Conservation (phyloP, 2,888 invertebrate genomes). For the Oligia latruncula region DNA sequence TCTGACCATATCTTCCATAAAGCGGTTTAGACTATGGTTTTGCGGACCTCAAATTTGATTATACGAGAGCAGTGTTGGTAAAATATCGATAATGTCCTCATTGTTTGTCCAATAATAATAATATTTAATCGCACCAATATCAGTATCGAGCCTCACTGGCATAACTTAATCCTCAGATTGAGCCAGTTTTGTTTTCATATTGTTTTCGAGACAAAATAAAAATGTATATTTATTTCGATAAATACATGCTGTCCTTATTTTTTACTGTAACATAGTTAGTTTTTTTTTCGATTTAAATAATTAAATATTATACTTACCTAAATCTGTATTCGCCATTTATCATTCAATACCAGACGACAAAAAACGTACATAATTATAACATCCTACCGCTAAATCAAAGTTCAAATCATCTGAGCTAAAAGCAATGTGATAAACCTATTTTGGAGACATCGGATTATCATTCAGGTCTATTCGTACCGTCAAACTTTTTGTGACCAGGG, state of each 20-base stretch:
- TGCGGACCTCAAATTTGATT: not conserved
- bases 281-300: not conserved
- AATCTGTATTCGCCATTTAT: not conserved
- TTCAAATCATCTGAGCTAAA: not conserved
- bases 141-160: not conserved
- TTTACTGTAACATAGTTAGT: not conserved
- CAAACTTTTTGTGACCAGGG: not conserved
- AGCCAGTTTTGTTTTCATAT: conserved; percentile 22
- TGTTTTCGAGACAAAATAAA: conserved; percentile 4
- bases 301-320: not conserved
- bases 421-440: too few species aligned
- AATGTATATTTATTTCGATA: not conserved
- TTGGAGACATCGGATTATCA: too few species aligned
- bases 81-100: conserved; percentile 17
- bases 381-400: not conserved
- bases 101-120: conserved; percentile 38
- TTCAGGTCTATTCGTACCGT: not conserved
- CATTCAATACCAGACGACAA: too few species aligned
- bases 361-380: not conserved
- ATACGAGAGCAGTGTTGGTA: conserved; percentile 13
- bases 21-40: not conserved
- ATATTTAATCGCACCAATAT: conserved; percentile 33
- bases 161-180: conserved; percentile 36
- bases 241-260: not conserved
- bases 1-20: not conserved